Conservation (phyloP, 2,797 vertebrate species). For the Hydrophis major region DNA sequence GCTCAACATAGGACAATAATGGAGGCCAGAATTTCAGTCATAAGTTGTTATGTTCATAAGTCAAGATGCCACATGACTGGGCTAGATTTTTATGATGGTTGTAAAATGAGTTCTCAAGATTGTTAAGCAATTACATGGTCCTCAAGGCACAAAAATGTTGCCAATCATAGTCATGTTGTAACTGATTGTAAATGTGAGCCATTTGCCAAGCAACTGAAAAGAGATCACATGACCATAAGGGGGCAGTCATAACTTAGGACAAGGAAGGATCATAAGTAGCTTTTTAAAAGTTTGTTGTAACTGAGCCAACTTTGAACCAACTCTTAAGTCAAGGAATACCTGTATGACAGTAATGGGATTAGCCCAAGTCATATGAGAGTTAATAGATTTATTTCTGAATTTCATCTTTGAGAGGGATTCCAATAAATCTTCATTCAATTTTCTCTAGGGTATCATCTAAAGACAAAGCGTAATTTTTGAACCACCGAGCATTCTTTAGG, state of each 20-base stretch:
- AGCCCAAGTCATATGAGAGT: neutral
- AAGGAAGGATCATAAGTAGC: neutral
- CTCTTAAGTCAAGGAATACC: neutral
- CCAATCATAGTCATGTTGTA: too few species aligned
- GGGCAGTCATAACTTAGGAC: neutral
- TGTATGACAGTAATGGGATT: neutral
- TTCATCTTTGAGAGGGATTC: neutral
- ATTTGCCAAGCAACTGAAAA: neutral
- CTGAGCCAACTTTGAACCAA: neutral
- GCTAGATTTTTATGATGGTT: neutral
- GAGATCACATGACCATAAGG: neutral
- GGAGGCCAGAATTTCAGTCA: neutral
- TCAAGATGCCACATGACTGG: neutral
- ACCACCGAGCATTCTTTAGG: neutral
- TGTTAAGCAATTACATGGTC: neutral
- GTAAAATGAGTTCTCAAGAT: neutral
- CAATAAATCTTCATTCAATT: neutral
- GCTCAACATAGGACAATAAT: neutral
- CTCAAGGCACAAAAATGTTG: neutral
- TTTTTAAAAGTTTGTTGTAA: neutral
- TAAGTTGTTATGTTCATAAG: neutral
- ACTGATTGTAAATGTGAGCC: neutral
- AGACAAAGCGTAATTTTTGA: neutral
- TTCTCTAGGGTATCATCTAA: neutral
- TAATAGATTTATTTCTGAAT: neutral